Evolutionary conservation across 2,797 vertebrate species (phyloP), one percentile per base, ranked within the genome.

Genomic region (Apogon talboti): DNA sequence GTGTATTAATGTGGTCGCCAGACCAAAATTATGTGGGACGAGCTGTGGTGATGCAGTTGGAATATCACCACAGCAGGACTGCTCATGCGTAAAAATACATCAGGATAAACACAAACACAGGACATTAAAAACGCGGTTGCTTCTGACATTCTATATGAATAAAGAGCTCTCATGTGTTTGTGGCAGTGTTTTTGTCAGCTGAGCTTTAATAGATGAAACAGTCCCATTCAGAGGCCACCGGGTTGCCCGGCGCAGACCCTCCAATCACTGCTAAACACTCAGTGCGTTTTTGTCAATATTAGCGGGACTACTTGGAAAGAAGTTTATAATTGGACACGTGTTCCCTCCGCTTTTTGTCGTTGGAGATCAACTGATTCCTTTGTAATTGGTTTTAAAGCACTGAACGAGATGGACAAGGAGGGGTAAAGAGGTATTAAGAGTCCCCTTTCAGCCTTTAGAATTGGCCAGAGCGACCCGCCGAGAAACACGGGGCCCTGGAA

Each of bases 311-410:
- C 82, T 93, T 89, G 67, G 81, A 81, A 60, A 59, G 71, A 83
- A 78, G 75, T 82, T 92, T 85, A 83, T 87, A 92, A 91, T 92
- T 91, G 86, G 82, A 90, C 90, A 92, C 82, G 86, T 93, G 90
- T 85, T 86, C 64, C 41, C 42, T 43, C 71, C 69, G 68, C 71
- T 78, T 78, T 76, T 76, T 83, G 80, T 87, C 53, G 67, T 83
- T 75, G 79, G 80, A 84, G 78, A 87, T 89, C 79, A 72, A 86
- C 85, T 64, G 81, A 88, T 87, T 78, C 82, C 54, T 86, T 92
- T 89, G 89, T 92, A 74, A 78, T 74, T 48, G 51, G 68, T 78
- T 87, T 86, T 88, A 79, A 91, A 85, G 78, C 86, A 75, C 66
- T 81, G 87, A 83, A 66, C 73, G 60, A 81, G 33, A 10, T 80